Conservation (phyloP, 2,888 invertebrate genomes). For the Margaritifera margaritifera region DNA sequence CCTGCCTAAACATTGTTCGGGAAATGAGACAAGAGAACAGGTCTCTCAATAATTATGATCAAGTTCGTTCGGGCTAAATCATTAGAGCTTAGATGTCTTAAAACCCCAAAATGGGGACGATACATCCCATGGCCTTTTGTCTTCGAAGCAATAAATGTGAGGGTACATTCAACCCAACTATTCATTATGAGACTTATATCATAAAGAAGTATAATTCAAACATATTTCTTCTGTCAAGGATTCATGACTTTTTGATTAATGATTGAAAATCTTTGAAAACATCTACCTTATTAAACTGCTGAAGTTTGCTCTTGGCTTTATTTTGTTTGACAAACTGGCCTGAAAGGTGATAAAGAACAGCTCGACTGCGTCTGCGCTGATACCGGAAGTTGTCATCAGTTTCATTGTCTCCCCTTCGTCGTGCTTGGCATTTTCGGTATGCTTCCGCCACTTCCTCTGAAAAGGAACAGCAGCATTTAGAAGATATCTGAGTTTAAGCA, state of each 20-base stretch:
- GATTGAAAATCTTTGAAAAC: no score
- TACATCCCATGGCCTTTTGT: no score
- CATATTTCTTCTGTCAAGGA: no score
- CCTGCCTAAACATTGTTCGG: no score
- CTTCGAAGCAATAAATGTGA: no score
- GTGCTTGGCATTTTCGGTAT: conserved; percentile 33
- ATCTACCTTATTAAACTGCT: conserved; percentile 96
- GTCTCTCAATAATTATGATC: no score
- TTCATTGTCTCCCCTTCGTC: conserved; percentile 28
- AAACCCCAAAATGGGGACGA: no score
- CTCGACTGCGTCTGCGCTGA: conserved; percentile 92
- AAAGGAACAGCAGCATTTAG: not conserved
- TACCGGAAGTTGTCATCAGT: conserved; percentile 78
- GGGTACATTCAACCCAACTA: no score
- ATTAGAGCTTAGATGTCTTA: no score
- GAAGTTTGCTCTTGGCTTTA: conserved; percentile 88
- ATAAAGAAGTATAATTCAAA: not conserved
- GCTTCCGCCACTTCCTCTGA: conserved; percentile 48
- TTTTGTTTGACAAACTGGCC: conserved; percentile 95
- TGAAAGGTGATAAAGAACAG: conserved; percentile 95
- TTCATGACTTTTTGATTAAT: no score
- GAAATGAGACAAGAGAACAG: no score
- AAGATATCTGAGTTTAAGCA: not conserved
- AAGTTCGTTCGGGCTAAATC: no score
- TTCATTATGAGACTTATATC: not conserved